Base-by-base conservation (phyloP, 1,140 invertebrate species). In the Patella vulgata region DNA sequence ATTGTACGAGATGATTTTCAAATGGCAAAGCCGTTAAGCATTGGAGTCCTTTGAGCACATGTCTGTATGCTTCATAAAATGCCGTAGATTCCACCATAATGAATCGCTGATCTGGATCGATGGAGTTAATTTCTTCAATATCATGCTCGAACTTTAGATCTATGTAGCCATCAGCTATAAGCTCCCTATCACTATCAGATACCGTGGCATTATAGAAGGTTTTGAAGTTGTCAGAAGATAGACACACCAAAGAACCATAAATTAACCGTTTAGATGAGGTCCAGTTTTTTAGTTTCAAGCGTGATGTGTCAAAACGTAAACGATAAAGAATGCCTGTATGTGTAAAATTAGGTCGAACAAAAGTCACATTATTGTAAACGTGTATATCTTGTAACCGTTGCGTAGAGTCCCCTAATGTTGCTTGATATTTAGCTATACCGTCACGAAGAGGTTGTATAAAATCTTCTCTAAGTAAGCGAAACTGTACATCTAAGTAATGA, bases 401-500 rank as follows among this genome's bases (percentile, higher is more conserved):
- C 14, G 25, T 25, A 12, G 3, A 11, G 12, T 52, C 3, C 21
- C 23, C 6, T 1, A 30, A 44, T 39, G 27, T 59, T 33, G 43
- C 25, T 14, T 51, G 47, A 48, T 77, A 77, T 25, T 77, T 70
- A 19, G 27, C 36, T 23, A 87, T 75, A 17, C 85, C 85, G 8
- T 75, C 54, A 56, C 85, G 62, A 6, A 87, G 59, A 14, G 85
- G 83, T 14, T 66, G 54, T 48, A 85, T 54, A 57, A 84, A 85
- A 69, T 94, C 92, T 84, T 94, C 91, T 9, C 90, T 79, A 28
- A 94, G 77, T 2, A 93, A 80, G 17, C 90, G 81, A 73, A 91
- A 92, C 68, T 94, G 92, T 1, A 90, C 86, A 72, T 93, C 91
- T 11, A 94, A 78, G 75, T 95, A 95, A 68, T 92, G 88, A 25